Evolutionary conservation across 1,140 invertebrate genomes (phyloP).

Genomic region (Drosophila nebulosa): DNA sequence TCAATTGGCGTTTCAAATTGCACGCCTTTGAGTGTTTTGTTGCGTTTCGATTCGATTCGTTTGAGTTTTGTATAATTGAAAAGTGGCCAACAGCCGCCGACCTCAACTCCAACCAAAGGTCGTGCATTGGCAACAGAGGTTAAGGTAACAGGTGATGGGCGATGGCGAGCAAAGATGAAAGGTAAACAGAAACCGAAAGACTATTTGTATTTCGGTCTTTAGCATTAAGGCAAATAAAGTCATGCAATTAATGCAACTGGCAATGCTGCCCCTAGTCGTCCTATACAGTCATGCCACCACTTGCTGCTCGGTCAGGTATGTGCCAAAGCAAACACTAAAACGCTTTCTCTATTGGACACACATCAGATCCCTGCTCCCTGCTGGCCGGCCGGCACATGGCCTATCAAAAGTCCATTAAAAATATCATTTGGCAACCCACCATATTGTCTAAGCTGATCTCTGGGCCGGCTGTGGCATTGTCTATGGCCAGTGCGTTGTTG

Average conservation of each 20-base stretch:
- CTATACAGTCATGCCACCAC: conserved; percentile 23
- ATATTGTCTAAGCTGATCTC: conserved; percentile 10
- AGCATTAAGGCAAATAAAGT: conserved; percentile 56
- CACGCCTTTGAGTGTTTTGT: conserved; percentile 62
- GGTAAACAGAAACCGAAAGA: conserved; percentile 8
- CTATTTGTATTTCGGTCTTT: conserved; percentile 57
- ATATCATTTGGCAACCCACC: conserved; percentile 16
- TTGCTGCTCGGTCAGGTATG: conserved; percentile 30
- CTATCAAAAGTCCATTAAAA: conserved; percentile 30
- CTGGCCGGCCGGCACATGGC: not conserved
- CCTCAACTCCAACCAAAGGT: not conserved
- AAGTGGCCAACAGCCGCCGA: conserved; percentile 36
- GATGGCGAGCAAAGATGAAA: conserved; percentile 9
- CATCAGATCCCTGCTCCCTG: conserved; percentile 5
- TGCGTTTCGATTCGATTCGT: conserved; percentile 50
- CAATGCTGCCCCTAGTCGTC: conserved; percentile 25
- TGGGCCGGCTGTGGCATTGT: conserved; percentile 9
- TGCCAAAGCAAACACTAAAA: conserved; percentile 27
- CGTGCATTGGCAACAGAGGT: not conserved
- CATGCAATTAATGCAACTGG: conserved; percentile 68
- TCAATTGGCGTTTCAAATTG: conserved; percentile 77
- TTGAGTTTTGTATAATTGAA: conserved; percentile 67
- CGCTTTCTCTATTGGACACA: conserved; percentile 52
- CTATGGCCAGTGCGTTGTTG: conserved; percentile 24
- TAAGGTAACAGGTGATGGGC: not conserved